These are phyloP conservation scores for Orbicella faveolata DNA, from an alignment of 64 coral and sea anemone species.

Conservation along the genomic window DNA sequence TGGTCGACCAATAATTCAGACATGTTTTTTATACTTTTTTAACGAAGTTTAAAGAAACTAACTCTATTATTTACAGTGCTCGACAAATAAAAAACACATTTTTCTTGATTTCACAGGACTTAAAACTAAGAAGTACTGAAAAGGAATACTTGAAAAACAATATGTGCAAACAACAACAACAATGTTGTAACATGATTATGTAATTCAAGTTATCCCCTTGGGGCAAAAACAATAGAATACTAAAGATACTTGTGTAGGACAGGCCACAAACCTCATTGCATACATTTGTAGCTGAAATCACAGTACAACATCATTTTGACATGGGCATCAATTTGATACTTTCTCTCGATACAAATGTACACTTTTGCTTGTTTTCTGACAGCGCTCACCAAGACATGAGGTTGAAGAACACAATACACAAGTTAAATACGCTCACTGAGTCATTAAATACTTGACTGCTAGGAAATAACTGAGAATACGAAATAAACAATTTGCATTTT, in stretches of 20 bases:
- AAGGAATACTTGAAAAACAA: constrained; percentile 23
- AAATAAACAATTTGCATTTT: constrained; percentile 41
- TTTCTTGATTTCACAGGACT: neutral
- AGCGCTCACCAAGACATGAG: neutral
- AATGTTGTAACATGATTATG: constrained; percentile 24
- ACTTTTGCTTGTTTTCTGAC: neutral
- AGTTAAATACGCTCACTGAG: constrained; percentile 3
- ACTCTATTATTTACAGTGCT: no score
- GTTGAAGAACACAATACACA: neutral
- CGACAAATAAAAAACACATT: neutral
- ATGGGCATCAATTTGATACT: neutral
- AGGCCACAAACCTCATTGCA: neutral
- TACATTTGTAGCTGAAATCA: neutral
- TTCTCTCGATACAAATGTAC: neutral
- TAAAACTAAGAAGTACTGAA: neutral
- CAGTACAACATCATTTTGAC: neutral
- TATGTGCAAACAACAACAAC: constrained; percentile 1
- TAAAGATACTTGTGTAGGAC: neutral
- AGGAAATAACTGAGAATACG: neutral
- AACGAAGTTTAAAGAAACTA: no score
- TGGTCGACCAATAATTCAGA: no score
- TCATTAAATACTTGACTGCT: neutral
- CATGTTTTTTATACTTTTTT: no score
- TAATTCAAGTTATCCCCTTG: constrained; percentile 7
- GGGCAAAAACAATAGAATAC: constrained; percentile 10